Evolutionary conservation across 2,888 invertebrate genomes (phyloP).

Genomic region (Ichneumoninae sp.): DNA sequence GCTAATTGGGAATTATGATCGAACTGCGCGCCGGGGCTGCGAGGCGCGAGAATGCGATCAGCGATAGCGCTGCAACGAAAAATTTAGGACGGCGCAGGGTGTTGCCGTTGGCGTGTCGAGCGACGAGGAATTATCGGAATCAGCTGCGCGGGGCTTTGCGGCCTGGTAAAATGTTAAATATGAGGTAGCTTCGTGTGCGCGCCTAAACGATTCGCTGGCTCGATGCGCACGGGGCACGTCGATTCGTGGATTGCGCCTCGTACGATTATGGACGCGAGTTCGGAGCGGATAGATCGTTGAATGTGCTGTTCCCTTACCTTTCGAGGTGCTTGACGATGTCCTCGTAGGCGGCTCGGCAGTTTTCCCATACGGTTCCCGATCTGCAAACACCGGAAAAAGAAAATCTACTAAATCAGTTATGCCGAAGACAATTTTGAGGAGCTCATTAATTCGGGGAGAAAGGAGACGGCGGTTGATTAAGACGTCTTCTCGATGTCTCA

Average conservation of each 20-base stretch:
- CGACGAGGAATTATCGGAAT: conserved; percentile 51
- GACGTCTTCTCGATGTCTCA: conserved; percentile 41
- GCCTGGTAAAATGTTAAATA: conserved; percentile 39
- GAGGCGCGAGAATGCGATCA: conserved; percentile 33
- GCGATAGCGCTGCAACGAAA: conserved; percentile 47
- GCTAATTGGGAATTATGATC: conserved; percentile 71
- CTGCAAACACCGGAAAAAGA: conserved; percentile 67
- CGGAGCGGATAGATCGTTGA: not conserved
- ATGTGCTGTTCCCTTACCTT: conserved; percentile 88
- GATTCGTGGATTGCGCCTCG: not conserved
- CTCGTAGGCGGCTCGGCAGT: conserved; percentile 97
- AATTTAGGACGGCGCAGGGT: conserved; percentile 24
- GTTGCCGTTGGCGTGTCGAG: conserved; percentile 37
- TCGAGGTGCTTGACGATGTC: conserved; percentile 97
- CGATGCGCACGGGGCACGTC: not conserved
- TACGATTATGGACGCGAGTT: not conserved
- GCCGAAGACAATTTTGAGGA: conserved; percentile 21
- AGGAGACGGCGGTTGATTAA: conserved; percentile 26
- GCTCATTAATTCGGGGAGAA: conserved; percentile 19
- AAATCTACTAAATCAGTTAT: conserved; percentile 19
- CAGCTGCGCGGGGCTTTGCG: conserved; percentile 40
- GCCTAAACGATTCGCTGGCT: not conserved
- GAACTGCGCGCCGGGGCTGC: conserved; percentile 45
- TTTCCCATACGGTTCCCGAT: conserved; percentile 92
- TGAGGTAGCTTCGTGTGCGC: not conserved